Evolutionary conservation across 1,140 invertebrate species (phyloP), one percentile per base, ranked within the genome.

Genomic region (Zaprionus africanus): DNA sequence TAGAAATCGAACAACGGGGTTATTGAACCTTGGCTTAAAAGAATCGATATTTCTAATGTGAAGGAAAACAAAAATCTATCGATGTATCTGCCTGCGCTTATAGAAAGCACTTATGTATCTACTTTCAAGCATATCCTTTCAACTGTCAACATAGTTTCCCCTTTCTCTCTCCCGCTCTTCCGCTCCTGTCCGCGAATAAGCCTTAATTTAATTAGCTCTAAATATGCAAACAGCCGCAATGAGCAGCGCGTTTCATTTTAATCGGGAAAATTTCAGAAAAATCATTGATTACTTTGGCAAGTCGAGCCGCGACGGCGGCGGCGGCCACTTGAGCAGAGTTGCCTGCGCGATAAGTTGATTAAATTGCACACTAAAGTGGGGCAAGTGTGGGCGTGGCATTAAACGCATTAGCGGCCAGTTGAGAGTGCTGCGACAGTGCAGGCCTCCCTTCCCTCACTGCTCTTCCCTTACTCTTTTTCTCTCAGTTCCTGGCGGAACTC

Each of bases 331-430:
- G 71, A 63, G 13, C 43, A 26, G 69, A 68, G 58, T 62, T 51
- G 58, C 67, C 65, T 77, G 70, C 60, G 68, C 81, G 81, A 75
- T 84, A 84, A 88, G 85, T 88, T 88, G 85, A 90, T 90, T 90
- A 90, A 90, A 90, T 90, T 90, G 79, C 81, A 90, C 79, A 79
- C 41, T 17, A 77, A 80, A 81, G 78, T 81, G 85, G 76, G 80
- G 54, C 69, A 54, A 68, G 38, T 34, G 38, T 34, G 54, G 57
- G 60, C 26, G 62, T 17, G 56, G 54, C 12, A 4, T 63, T 17
- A 17, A 43, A 36, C 7, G 17, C 22, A 51, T 60, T 7, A 63
- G 13, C 59, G 57, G 59, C 11, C 36, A 43, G 34, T 22, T 38
- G 19, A 65, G 56, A 65, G 56, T 58, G 59, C 54, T 15, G 43